These are phyloP conservation scores for Bujurquina vittata DNA, from an alignment of 2,113 vertebrate genomes.

Conservation along the genomic window DNA sequence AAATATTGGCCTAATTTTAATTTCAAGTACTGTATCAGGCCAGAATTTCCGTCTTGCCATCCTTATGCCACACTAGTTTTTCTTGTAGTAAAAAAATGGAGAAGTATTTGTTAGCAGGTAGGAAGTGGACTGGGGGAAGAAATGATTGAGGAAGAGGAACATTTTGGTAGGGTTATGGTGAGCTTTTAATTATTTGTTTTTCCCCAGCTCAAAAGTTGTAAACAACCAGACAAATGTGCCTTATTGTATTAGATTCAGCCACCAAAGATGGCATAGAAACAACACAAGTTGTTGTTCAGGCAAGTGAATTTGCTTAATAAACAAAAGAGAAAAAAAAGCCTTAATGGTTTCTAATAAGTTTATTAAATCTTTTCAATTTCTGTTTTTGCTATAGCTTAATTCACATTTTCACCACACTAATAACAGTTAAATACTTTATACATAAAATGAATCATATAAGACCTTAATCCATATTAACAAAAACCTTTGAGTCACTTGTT, in stretches of 20 bases:
- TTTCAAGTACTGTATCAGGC: neutral
- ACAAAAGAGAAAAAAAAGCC: neutral
- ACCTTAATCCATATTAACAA: conserved; percentile 69
- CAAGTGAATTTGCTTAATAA: neutral
- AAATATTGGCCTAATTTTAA: neutral
- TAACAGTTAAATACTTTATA: conserved; percentile 9
- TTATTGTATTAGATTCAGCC: neutral
- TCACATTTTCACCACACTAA: neutral
- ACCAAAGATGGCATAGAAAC: neutral
- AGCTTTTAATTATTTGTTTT: neutral
- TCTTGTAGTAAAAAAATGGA: neutral
- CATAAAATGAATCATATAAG: conserved; percentile 18
- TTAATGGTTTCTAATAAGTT: neutral
- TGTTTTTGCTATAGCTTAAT: neutral
- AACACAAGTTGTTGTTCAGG: neutral
- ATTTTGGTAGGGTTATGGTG: neutral
- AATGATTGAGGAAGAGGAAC: neutral
- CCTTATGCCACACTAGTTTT: neutral
- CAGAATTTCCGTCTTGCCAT: neutral
- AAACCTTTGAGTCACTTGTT: conserved; percentile 71
- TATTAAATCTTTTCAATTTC: neutral
- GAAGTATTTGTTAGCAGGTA: neutral
- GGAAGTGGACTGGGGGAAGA: neutral
- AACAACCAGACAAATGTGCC: neutral
- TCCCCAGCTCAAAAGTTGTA: neutral